Evolutionary conservation across 2,888 invertebrate genomes (phyloP).

Genomic region (Orchestes rusci): DNA sequence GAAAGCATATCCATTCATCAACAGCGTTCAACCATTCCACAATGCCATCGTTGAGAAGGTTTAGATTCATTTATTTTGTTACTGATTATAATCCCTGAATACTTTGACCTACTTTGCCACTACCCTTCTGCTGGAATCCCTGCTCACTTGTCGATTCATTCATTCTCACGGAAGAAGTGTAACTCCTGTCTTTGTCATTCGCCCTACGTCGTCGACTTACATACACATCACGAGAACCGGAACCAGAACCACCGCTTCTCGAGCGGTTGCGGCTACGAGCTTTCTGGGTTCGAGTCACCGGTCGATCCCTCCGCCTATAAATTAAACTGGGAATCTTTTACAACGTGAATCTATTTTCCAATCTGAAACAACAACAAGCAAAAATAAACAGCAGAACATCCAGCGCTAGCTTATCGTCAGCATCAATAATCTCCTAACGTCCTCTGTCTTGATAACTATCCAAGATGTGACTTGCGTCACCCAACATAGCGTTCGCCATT

Average conservation of each 20-base stretch:
- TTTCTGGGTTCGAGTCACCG: not conserved
- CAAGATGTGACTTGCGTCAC: too few species aligned
- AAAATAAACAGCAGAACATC: too few species aligned
- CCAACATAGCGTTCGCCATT: too few species aligned
- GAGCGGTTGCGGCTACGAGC: not conserved
- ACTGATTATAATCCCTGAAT: slow-evolving; percentile 8
- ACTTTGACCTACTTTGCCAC: slow-evolving; percentile 5
- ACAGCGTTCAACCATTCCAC: slow-evolving; percentile 17
- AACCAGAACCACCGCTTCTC: too few species aligned
- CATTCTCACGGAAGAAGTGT: not conserved
- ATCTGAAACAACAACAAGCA: too few species aligned
- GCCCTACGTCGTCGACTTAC: slow-evolving; percentile 3
- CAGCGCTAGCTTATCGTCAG: too few species aligned
- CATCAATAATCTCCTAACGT: too few species aligned
- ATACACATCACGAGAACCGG: not conserved
- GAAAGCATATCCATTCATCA: slow-evolving; percentile 17
- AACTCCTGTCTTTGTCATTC: slow-evolving; percentile 6
- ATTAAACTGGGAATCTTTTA: too few species aligned
- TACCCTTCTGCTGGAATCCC: slow-evolving; percentile 10
- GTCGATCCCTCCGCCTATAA: not conserved
- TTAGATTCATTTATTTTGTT: slow-evolving; percentile 18
- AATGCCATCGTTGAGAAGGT: slow-evolving; percentile 16
- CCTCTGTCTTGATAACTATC: too few species aligned
- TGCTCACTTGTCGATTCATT: slow-evolving; percentile 4
- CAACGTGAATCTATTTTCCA: too few species aligned